phyloP scores from a whole-genome alignment of 2,888 invertebrate species.

The Pollenia griseotomentosa region DNA sequence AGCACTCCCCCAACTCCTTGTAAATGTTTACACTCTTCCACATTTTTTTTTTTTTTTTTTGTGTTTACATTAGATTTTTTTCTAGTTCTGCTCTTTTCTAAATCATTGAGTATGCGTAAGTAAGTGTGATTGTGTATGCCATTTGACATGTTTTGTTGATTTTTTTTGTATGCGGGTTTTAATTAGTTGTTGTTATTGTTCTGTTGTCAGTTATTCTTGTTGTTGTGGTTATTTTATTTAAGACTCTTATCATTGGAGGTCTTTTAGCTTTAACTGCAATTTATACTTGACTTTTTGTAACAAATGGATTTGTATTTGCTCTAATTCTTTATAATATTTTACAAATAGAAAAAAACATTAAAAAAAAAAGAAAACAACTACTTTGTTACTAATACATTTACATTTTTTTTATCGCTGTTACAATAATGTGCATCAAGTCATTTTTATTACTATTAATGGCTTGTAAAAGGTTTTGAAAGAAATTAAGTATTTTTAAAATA shows the following conservation, averaged over 20 bases:
- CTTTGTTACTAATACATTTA: neutral
- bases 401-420: slow-evolving; percentile 21
- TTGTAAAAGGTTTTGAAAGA: neutral
- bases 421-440: slow-evolving; percentile 32
- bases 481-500: no score
- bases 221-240: slow-evolving; percentile 41
- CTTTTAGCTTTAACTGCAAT: slow-evolving; percentile 69
- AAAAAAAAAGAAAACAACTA: slow-evolving; percentile 5
- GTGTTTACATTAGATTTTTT: no score
- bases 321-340: slow-evolving; percentile 65
- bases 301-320: slow-evolving; percentile 70
- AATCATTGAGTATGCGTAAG: slow-evolving; percentile 1
- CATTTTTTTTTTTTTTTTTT: neutral
- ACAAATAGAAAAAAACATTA: slow-evolving; percentile 31
- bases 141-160: slow-evolving; percentile 18
- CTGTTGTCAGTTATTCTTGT: slow-evolving; percentile 7
- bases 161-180: slow-evolving; percentile 45
- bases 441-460: neutral
- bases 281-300: slow-evolving; percentile 72
- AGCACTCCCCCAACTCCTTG: no score
- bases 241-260: slow-evolving; percentile 73
- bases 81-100: neutral
- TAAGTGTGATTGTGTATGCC: neutral
- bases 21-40: no score
- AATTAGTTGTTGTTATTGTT: slow-evolving; percentile 19